Evolutionary conservation across 2,797 vertebrate genomes (phyloP), one percentile per base, ranked within the genome.

Genomic region (Echeneis naucrates): DNA sequence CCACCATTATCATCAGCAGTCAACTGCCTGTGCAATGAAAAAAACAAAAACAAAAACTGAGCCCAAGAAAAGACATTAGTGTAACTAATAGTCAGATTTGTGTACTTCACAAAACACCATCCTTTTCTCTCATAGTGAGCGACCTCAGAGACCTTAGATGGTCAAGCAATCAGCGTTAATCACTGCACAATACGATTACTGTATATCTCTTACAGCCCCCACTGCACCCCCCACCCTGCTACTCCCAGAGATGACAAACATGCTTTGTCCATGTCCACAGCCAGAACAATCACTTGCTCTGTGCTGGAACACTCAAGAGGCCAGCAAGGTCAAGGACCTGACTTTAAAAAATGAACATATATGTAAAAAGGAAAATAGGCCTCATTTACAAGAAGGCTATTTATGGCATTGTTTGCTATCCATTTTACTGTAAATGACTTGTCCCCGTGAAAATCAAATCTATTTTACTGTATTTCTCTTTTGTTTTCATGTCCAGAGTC

Each of bases 251-350:
- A 87, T 88, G 78, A 87, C 84, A 88, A 84, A 87, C 76, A 88
- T 68, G 71, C 82, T 82, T 88, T 92, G 87, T 90, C 83, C 72
- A 63, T 40, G 69, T 78, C 59, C 58, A 60, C 72, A 26, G 58
- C 38, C 69, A 47, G 61, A 88, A 92, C 84, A 91, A 87, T 88
- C 53, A 7, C 68, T 72, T 86, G 76, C 77, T 75, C 87, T 91
- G 80, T 91, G 54, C 33, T 21, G 47, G 66, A 83, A 83, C 32
- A 69, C 61, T 77, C 21, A 52, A 17, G 33, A 80, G 79, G 89
- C 78, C 71, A 40, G 68, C 68, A 52, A 85, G 82, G 87, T 91
- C 86, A 88, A 85, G 80, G 77, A 81, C 74, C 76, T 81, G 58
- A 63, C 47, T 30, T 33, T 54, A 79, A 80, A 68, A 70, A 71